Conservation (phyloP, 2,113 vertebrate species). For the Brachirus orientalis region DNA sequence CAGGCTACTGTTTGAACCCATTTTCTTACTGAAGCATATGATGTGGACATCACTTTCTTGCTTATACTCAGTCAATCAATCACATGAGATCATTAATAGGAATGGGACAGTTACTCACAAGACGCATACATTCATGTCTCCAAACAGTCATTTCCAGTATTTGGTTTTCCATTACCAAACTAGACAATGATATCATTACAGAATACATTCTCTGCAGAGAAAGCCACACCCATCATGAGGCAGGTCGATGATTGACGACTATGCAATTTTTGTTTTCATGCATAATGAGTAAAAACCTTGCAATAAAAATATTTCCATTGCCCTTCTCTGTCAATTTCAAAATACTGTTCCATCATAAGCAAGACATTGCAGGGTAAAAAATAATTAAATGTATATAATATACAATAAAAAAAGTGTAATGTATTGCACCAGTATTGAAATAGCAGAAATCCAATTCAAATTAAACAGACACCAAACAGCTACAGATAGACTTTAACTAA, state of each 20-base stretch:
- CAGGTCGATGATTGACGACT: conserved; percentile 25
- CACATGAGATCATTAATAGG: conserved; percentile 43
- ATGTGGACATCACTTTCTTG: conserved; percentile 46
- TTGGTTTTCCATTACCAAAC: conserved; percentile 45
- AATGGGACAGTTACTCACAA: conserved; percentile 59
- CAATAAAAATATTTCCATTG: conserved; percentile 13
- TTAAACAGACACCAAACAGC: conserved; percentile 39
- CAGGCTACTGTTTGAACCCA: conserved; percentile 24
- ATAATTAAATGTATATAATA: conserved; percentile 18
- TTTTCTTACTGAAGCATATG: conserved; percentile 48
- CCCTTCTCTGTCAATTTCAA: background rate
- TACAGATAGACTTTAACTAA: conserved; percentile 29
- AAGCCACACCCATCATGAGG: conserved; percentile 38
- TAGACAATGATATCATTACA: conserved; percentile 42
- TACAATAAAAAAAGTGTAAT: background rate
- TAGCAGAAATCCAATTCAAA: conserved; percentile 15
- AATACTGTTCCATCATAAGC: background rate
- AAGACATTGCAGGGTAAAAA: background rate
- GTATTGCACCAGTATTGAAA: conserved; percentile 9
- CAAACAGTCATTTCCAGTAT: conserved; percentile 48
- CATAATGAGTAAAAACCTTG: conserved; percentile 35
- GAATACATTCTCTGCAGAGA: conserved; percentile 69
- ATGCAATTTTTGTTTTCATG: conserved; percentile 22
- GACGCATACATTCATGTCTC: conserved; percentile 69
- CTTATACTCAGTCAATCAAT: conserved; percentile 37